Percentiles rank a stretch among this genome's conserved stretches.
Evolutionary conservation across 2,888 invertebrate species (phyloP).

Genomic region (Mamestra brassicae): DNA sequence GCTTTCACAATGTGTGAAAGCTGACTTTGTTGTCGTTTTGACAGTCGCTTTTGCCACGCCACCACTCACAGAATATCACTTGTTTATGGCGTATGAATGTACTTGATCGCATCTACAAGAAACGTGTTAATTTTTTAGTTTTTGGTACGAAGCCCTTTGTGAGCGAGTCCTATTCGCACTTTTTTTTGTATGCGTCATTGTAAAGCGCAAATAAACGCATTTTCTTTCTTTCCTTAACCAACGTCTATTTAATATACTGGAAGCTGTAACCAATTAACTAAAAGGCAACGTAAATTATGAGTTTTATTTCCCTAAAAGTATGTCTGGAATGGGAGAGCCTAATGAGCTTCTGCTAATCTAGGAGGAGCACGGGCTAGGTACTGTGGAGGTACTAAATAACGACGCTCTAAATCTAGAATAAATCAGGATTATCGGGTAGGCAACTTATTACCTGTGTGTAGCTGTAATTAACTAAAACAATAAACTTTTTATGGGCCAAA

Average conservation of each 20-base stretch:
- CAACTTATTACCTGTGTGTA: conserved; percentile 43
- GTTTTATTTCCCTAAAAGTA: conserved; percentile 35
- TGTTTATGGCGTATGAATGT: too few species aligned
- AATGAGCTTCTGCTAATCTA: conserved; percentile 69
- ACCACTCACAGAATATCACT: too few species aligned
- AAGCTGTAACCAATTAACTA: conserved; percentile 13
- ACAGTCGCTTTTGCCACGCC: too few species aligned
- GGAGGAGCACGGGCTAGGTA: conserved; percentile 62
- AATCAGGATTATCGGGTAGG: conserved; percentile 68
- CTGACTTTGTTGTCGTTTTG: too few species aligned
- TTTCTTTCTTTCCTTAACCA: not conserved
- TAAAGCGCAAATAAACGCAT: not conserved
- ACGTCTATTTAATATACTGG: not conserved
- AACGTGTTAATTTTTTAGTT: too few species aligned
- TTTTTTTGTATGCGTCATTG: too few species aligned
- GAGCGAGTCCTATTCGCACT: too few species aligned
- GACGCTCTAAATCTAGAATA: conserved; percentile 67
- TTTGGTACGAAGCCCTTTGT: too few species aligned
- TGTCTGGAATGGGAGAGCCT: conserved; percentile 42
- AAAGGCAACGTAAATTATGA: conserved; percentile 16
- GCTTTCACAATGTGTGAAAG: too few species aligned
- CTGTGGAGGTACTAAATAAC: conserved; percentile 58
- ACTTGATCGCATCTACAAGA: too few species aligned
- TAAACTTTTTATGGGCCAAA: not conserved
- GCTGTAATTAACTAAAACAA: conserved; percentile 13